Conservation (phyloP, 2,113 vertebrate species). For the Reinhardtius hippoglossoides region DNA sequence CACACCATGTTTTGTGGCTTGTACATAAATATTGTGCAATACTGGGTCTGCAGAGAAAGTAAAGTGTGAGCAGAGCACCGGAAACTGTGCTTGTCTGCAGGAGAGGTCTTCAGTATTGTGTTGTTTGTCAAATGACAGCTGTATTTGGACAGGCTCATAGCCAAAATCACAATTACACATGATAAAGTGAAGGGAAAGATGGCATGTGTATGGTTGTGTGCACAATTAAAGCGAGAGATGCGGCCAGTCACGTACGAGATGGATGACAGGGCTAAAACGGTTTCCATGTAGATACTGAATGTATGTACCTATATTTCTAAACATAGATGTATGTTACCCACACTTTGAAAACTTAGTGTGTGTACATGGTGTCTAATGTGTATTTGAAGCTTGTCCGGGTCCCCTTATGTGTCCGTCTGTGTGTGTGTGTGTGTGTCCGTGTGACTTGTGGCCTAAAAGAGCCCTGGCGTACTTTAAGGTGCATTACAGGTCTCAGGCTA, state of each 20-base stretch:
- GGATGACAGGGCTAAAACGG: background rate
- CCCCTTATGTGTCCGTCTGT: background rate
- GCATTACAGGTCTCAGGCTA: slow-evolving; percentile 91
- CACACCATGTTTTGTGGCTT: background rate
- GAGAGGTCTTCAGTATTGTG: too few relatives aligned
- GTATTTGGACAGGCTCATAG: too few relatives aligned
- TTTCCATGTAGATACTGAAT: too few relatives aligned
- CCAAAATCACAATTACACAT: background rate
- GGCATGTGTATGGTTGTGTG: background rate
- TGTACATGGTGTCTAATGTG: background rate
- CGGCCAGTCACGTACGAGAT: background rate
- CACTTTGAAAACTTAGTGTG: background rate
- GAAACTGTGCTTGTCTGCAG: too few relatives aligned
- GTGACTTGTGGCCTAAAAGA: slow-evolving; percentile 89
- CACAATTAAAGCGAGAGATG: background rate
- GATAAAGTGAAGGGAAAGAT: background rate
- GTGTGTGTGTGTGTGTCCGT: slow-evolving; percentile 49
- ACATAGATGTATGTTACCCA: background rate
- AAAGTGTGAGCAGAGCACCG: too few relatives aligned
- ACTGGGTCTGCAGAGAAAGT: too few relatives aligned
- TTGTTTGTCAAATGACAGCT: too few relatives aligned
- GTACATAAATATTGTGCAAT: too few relatives aligned
- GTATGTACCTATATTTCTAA: background rate
- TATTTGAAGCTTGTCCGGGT: slow-evolving; percentile 33
- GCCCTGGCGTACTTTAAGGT: slow-evolving; percentile 88